Base-by-base conservation (phyloP, 2,113 vertebrate species). In the Tachysurus vachellii region DNA sequence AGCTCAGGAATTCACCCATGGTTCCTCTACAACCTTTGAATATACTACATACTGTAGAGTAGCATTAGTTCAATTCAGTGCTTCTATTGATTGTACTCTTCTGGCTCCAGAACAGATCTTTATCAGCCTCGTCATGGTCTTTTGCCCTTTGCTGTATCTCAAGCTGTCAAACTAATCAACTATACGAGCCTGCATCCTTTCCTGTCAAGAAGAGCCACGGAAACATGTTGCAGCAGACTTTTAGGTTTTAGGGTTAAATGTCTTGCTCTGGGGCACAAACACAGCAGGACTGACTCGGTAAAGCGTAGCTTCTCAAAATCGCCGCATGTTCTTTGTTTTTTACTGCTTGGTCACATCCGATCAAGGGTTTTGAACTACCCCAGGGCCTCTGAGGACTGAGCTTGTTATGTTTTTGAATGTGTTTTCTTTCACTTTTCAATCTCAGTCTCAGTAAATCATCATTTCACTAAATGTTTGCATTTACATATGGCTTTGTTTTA, bases 151-250 rank as follows among this genome's bases (percentile, higher is more conserved):
- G 62, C 66, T 75, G 83, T 31, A 70, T 44, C 47, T 83, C 9
- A 31, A 68, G 19, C 82, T 71, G 82, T 84, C 82, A 73, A 54
- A 73, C 42, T 13, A 44, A 57, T 50, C 82, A 71, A 73, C 57
- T 71, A 84, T 84, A 85, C 47, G 66, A 44, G 12, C 50, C 42
- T 77, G 16, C 42, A 85, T 85, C 71, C 44, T 28, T 77, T 42
- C 44, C 56, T 76, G 83, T 57, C 36, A 59, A 59, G 56, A 85
- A 44, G 57, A 54, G 26, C 11, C 50, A 54, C 42, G 54, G 36
- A 85, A 61, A 31, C 36, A 50, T 77, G 73, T 64, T 77, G 70
- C 31, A 28, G 71, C 83, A 76, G 54, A n/a, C 57, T 19, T n/a
- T n/a, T 16, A 56, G 70, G 56, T 62, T 76, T 50, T 19, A 44